phyloP scores from a whole-genome alignment of 2,888 invertebrate species.

The Lepeophtheirus nordmannii region DNA sequence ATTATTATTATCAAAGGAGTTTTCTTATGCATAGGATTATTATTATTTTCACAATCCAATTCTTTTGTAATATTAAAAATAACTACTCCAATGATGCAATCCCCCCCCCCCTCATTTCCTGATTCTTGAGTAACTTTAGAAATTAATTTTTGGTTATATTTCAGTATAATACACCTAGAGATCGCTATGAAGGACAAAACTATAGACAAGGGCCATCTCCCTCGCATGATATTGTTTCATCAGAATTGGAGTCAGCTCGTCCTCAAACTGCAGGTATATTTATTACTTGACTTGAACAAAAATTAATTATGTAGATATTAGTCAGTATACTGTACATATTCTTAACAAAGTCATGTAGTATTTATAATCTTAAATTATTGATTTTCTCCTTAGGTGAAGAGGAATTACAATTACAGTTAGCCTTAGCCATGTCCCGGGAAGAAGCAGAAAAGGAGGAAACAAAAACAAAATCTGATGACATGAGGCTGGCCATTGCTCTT shows the following conservation, averaged over 20 bases:
- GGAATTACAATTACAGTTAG: constrained; percentile 90
- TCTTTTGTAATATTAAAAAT: too few species aligned
- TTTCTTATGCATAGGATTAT: too few species aligned
- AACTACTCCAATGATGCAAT: too few species aligned
- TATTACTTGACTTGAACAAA: too few species aligned
- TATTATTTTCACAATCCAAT: too few species aligned
- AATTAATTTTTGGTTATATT: background rate
- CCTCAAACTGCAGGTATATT: constrained; percentile 15
- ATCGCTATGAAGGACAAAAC: constrained; percentile 1
- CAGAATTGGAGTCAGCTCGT: constrained; percentile 28
- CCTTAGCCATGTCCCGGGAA: constrained; percentile 93
- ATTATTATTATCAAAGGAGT: too few species aligned
- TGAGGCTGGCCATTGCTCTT: constrained; percentile 82
- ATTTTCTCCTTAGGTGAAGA: constrained; percentile 56
- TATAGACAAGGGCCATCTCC: constrained; percentile 7
- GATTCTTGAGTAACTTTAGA: too few species aligned
- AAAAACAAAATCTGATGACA: constrained; percentile 82
- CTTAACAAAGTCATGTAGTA: too few species aligned
- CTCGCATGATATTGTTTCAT: background rate
- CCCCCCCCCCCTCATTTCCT: too few species aligned
- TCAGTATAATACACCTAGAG: constrained; percentile 13
- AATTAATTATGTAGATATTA: too few species aligned
- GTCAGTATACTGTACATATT: too few species aligned
- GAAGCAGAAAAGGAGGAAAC: constrained; percentile 95
- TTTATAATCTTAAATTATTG: too few species aligned